phyloP scores from a whole-genome alignment of 2,113 vertebrate species.

The Prolemur simus region DNA sequence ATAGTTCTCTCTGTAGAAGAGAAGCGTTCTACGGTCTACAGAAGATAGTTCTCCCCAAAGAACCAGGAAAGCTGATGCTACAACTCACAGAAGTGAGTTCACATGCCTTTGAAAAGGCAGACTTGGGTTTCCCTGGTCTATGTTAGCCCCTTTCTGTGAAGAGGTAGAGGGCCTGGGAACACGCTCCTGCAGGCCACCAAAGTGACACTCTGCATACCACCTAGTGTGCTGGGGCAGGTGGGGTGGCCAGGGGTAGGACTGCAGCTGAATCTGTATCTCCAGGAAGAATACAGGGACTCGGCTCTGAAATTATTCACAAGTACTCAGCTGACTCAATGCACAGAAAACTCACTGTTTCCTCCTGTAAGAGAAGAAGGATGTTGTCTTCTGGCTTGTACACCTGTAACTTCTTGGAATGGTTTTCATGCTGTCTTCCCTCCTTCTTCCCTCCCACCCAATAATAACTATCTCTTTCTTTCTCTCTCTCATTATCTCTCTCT shows the following conservation, averaged over 20 bases:
- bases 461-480: background rate
- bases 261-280: background rate
- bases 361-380: background rate
- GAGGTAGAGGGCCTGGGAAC: too few relatives aligned
- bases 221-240: accelerated
- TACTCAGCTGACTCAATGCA: background rate
- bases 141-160: background rate
- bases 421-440: background rate
- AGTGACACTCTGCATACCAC: accelerated
- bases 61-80: accelerated
- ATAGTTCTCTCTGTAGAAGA: background rate
- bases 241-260: background rate
- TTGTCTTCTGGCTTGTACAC: background rate
- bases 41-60: background rate
- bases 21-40: background rate
- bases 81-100: background rate
- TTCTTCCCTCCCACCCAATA: too few relatives aligned
- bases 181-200: accelerated
- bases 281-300: background rate
- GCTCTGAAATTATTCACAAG: background rate
- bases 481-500: background rate
- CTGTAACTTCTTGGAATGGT: background rate
- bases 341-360: background rate
- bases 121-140: background rate
- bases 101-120: background rate